Evolutionary conservation across 2,888 invertebrate species (phyloP), one percentile per base, ranked within the genome.

Genomic region (Drosophila melanosoma): DNA sequence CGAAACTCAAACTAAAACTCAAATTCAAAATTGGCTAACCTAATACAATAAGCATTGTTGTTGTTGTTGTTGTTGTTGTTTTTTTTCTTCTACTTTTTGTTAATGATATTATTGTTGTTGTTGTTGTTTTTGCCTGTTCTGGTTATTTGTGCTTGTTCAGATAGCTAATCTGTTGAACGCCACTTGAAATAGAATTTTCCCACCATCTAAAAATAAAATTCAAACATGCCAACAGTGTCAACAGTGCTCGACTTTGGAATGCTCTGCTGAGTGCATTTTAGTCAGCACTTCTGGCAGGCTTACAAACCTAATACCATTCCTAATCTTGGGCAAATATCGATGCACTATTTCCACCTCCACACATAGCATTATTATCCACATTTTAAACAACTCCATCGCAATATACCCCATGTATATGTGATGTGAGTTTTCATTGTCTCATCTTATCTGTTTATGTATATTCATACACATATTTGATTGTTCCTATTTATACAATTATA

Each of bases 171-270:
- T 82, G 78, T 74, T 73, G 84, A 77, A 76, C 82, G 79, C 75
- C 74, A 74, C 81, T 82, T 82, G 74, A 85, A 85, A 85, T 85
- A 85, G 85, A 85, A 85, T 85, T 85, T 87, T 87, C 85, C 85
- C 84, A 84, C 87, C 87, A 85, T 75, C 81, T 87, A 82, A 82
- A 85, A 85, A 87, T 84, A 84, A 79, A 83, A 63, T 40, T 35
- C 29, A 60, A 64, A 57, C 77, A 78, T 74, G 66, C 66, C 74
- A 78, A 40, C 54, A 56, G 29, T 74, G 60, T 60, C 63, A 66
- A 69, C 45, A 23, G 12, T 42, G 52, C 67, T 62, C 79, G 70
- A 78, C 78, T 74, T 0, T 17, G 17, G 23, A 26, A 76, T 77
- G 69, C 77, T 64, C 77, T 67, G 15, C 42, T 38, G 45, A 20